Percentiles rank a stretch among this genome's conserved stretches.
These are phyloP conservation scores for Dolichopus griseipennis DNA, from an alignment of 2,888 invertebrate species.

Conservation along the genomic window DNA sequence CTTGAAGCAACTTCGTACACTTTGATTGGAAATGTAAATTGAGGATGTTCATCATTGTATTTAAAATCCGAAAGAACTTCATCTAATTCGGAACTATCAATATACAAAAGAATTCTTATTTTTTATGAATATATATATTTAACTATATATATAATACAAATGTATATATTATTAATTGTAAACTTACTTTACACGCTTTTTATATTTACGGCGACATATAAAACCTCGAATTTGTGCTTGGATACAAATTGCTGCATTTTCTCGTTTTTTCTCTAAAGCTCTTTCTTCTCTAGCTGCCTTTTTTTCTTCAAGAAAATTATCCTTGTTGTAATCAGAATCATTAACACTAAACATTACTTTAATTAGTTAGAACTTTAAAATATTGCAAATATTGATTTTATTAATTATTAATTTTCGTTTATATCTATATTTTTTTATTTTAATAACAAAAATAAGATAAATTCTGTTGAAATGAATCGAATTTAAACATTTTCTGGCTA, in stretches of 20 bases:
- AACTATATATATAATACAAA: background rate
- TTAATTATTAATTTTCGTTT: background rate
- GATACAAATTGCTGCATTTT: slow-evolving; percentile 62
- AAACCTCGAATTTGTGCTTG: slow-evolving; percentile 70
- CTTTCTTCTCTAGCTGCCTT: slow-evolving; percentile 86
- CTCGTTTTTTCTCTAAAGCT: slow-evolving; percentile 72
- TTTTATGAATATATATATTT: slow-evolving; percentile 7
- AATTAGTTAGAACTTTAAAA: background rate
- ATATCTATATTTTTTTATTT: background rate
- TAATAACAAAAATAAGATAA: background rate
- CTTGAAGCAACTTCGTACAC: slow-evolving; percentile 61
- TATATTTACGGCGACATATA: slow-evolving; percentile 57
- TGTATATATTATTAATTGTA: background rate
- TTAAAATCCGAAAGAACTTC: slow-evolving; percentile 51
- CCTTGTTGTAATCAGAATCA: slow-evolving; percentile 41
- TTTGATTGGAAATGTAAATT: slow-evolving; percentile 58
- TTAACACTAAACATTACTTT: background rate
- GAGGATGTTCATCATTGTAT: slow-evolving; percentile 36
- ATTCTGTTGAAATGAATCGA: background rate
- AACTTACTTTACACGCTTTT: slow-evolving; percentile 61
- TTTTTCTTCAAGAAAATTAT: slow-evolving; percentile 77
- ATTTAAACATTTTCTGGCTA: background rate
- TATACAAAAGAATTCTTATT: background rate
- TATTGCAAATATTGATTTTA: background rate
- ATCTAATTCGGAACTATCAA: slow-evolving; percentile 65